Conservation (phyloP, 2,113 vertebrate species). For the Thalassarche chlororhynchos region DNA sequence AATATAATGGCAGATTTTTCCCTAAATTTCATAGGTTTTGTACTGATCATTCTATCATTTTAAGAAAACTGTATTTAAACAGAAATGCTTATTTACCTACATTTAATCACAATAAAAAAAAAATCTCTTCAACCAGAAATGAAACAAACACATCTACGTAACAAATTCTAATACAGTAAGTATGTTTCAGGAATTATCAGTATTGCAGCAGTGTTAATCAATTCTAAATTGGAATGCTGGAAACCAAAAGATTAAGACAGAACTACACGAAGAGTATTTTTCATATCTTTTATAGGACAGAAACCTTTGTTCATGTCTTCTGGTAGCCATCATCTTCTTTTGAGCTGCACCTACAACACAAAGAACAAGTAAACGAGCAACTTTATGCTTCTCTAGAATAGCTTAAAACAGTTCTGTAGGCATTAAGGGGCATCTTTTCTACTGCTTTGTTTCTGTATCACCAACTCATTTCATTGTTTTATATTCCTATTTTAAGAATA, state of each 20-base stretch:
- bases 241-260: constrained; percentile 73
- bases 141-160: neutral
- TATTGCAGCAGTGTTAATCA: constrained; percentile 33
- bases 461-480: constrained; percentile 51
- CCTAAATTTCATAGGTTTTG: neutral
- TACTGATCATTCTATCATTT: neutral
- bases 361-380: constrained; percentile 92
- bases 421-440: constrained; percentile 76
- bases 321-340: constrained; percentile 85
- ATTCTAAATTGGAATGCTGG: constrained; percentile 67
- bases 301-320: constrained; percentile 90
- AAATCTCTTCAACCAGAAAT: neutral
- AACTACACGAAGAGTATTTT: constrained; percentile 64
- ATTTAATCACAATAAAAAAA: neutral
- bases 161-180: constrained; percentile 19
- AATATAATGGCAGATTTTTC: neutral
- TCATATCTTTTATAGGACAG: constrained; percentile 83
- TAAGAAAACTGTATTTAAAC: neutral
- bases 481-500: constrained; percentile 42
- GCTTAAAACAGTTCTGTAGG: constrained; percentile 74
- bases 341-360: constrained; percentile 91
- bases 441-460: constrained; percentile 66
- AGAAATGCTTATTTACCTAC: neutral
- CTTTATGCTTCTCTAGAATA: constrained; percentile 79
- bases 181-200: constrained; percentile 28